Conservation (phyloP, 2,113 vertebrate genomes). For the Myotis brandtii region DNA sequence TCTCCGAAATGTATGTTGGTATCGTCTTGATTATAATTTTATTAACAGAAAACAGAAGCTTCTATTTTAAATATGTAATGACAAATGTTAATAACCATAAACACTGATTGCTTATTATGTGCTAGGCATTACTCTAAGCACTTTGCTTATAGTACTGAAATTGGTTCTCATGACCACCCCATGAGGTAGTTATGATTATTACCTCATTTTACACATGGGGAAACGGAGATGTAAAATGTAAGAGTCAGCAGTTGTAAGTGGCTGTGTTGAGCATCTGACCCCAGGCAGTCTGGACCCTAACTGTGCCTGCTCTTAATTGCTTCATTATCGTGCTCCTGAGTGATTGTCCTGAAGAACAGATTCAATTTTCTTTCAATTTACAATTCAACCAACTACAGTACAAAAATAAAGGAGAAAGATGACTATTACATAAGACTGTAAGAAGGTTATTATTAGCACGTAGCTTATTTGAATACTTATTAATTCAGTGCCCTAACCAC, state of each 20-base stretch:
- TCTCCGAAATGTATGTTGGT: not conserved
- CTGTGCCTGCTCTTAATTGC: not conserved
- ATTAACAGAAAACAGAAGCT: slow-evolving; percentile 18
- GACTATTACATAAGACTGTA: not conserved
- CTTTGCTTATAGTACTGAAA: not conserved
- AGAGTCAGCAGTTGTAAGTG: not conserved
- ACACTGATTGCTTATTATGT: not conserved
- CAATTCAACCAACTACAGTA: slow-evolving; percentile 6
- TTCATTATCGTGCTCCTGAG: not conserved
- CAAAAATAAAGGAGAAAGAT: slow-evolving; percentile 56
- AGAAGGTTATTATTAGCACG: slow-evolving; percentile 4
- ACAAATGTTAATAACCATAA: not conserved
- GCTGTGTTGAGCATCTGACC: not conserved
- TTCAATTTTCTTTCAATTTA: slow-evolving; percentile 28
- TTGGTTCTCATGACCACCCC: not conserved
- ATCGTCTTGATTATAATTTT: not conserved
- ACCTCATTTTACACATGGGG: not conserved
- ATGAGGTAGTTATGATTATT: not conserved
- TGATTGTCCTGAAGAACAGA: not conserved
- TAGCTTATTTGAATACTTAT: slow-evolving; percentile 41
- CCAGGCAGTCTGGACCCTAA: not conserved
- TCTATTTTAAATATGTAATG: slow-evolving; percentile 25
- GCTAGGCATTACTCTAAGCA: not conserved
- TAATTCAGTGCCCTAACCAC: slow-evolving; percentile 45
- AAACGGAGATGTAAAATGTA: not conserved